Evolutionary conservation across 2,888 invertebrate genomes (phyloP).

Genomic region (Seladonia tumulorum): DNA sequence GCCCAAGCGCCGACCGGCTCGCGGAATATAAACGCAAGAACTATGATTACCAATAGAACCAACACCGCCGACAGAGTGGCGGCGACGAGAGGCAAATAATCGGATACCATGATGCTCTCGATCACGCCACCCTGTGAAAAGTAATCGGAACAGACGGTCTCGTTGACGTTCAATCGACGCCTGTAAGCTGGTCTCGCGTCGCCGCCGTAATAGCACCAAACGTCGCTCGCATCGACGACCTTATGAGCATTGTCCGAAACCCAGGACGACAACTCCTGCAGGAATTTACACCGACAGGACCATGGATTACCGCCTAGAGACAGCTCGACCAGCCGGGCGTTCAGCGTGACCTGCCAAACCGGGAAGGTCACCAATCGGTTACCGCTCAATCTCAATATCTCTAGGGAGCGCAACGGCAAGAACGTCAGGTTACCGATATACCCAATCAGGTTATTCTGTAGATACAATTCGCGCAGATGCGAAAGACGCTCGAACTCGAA

Average conservation of each 20-base stretch:
- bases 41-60: slow-evolving; percentile 90
- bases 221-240: slow-evolving; percentile 91
- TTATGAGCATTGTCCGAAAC: slow-evolving; percentile 92
- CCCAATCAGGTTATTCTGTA: slow-evolving; percentile 93
- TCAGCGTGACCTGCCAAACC: slow-evolving; percentile 89
- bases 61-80: slow-evolving; percentile 92
- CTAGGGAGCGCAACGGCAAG: slow-evolving; percentile 90
- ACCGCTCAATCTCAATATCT: slow-evolving; percentile 92
- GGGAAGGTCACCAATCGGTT: slow-evolving; percentile 93
- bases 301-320: slow-evolving; percentile 94
- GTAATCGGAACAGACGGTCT: slow-evolving; percentile 94
- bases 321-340: slow-evolving; percentile 89
- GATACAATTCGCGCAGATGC: slow-evolving; percentile 91
- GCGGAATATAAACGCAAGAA: slow-evolving; percentile 93
- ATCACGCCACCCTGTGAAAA: slow-evolving; percentile 93
- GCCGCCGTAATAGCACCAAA: slow-evolving; percentile 93
- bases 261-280: slow-evolving; percentile 93
- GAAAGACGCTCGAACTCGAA: slow-evolving; percentile 93
- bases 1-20: slow-evolving; percentile 95
- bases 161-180: slow-evolving; percentile 92
- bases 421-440: slow-evolving; percentile 93
- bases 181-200: slow-evolving; percentile 91
- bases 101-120: slow-evolving; percentile 91
- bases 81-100: slow-evolving; percentile 94
- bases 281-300: slow-evolving; percentile 96